phyloP scores from a whole-genome alignment of 2,797 vertebrate species.

The Stomatorhinus walkeri region DNA sequence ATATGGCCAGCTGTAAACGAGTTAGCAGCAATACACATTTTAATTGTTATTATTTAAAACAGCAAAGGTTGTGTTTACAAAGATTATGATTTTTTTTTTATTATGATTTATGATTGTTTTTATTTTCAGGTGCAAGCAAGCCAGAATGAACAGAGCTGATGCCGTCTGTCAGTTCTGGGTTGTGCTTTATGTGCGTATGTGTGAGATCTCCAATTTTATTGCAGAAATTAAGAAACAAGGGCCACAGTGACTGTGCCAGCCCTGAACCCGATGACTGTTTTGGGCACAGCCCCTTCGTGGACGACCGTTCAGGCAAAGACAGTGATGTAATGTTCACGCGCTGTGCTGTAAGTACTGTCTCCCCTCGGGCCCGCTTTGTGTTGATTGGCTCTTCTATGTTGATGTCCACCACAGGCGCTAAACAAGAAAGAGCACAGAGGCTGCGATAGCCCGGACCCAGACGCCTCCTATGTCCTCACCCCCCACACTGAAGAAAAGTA shows the following conservation, averaged over 20 bases:
- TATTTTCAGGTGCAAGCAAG: neutral
- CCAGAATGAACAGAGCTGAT: neutral
- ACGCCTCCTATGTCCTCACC: conserved; percentile 82
- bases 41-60: neutral
- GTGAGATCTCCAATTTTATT: conserved; percentile 83
- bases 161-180: neutral
- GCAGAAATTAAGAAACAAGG: conserved; percentile 85
- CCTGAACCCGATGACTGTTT: conserved; percentile 79
- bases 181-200: conserved; percentile 38
- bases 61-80: neutral
- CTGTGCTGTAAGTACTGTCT: conserved; percentile 72
- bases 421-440: conserved; percentile 97
- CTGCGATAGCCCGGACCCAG: conserved; percentile 87
- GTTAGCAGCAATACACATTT: neutral
- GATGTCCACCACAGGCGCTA: conserved; percentile 77
- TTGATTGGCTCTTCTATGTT: conserved; percentile 72
- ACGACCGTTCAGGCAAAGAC: conserved; percentile 81
- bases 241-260: conserved; percentile 81
- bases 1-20: neutral
- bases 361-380: conserved; percentile 59
- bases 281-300: conserved; percentile 77
- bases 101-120: neutral
- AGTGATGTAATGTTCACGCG: conserved; percentile 83
- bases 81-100: neutral
- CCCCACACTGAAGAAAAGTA: conserved; percentile 95